Evolutionary conservation across 2,797 vertebrate species (phyloP), one percentile per base, ranked within the genome.

Genomic region (Coregonus sp.): DNA sequence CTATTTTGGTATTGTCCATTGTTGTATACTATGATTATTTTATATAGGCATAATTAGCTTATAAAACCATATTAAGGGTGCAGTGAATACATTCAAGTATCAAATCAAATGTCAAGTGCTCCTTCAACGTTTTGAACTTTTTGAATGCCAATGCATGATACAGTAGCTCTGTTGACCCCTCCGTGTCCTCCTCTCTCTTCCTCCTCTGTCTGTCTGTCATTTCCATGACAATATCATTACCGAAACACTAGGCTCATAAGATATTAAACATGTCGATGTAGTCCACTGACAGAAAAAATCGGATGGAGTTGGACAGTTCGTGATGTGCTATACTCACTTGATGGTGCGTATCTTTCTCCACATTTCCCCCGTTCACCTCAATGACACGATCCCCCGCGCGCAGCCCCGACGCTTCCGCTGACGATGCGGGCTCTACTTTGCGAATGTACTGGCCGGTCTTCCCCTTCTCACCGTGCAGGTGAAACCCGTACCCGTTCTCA

Each of bases 401-500:
- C 81, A 98, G 90, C 35, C 96, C 96, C 74, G 97, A 91, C 29
- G 94, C 95, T 85, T 99, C 97, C 1, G 98, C 98, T 0, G 97
- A 95, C 3, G 97, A 98, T 0, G 91, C 95, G 15, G 94, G 86
- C 91, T 99, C 97, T 90, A 98, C 97, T 94, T 96, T 97, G 75
- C 97, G 96, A 88, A 99, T 97, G 89, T 94, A 97, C 89, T 98
- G 98, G 16, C 98, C 98, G 81, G 92, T 97, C 90, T 98, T 98
- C 63, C 97, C 97, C 80, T 98, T 98, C 94, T 98, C 98, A 35
- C 98, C 98, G 81, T 99, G 98, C 92, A 99, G 92, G 92, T 98
- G 98, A 91, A 99, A 98, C 79, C 98, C 98, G 90, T 97, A 99
- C 68, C 98, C 97, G 78, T 89, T 91, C 73, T 96, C 95, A 2